Percentiles rank a stretch among this genome's conserved stretches.
These are phyloP conservation scores for Pasiphila rectangulata DNA, from an alignment of 2,888 invertebrate genomes.

Conservation along the genomic window DNA sequence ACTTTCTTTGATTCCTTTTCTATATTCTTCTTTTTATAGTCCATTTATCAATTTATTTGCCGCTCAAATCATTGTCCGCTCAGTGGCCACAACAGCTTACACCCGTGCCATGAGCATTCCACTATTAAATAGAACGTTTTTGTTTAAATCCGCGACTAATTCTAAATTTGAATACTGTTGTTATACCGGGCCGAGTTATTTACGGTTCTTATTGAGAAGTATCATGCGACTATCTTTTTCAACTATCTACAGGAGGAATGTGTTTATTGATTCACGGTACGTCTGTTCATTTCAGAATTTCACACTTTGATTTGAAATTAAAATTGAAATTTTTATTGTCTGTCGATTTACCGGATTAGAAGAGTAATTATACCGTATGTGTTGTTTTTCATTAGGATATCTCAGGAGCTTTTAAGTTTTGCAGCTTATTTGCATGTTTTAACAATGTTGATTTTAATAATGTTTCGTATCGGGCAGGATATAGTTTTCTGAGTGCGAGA, in stretches of 20 bases:
- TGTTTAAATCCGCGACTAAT: constrained; percentile 78
- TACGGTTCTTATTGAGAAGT: constrained; percentile 65
- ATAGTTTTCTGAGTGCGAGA: no score
- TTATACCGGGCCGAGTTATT: constrained; percentile 68
- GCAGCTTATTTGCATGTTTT: no score
- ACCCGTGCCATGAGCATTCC: constrained; percentile 65
- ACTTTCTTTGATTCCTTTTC: no score
- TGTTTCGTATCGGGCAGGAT: no score
- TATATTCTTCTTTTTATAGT: no score
- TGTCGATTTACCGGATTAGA: constrained; percentile 28
- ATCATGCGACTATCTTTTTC: constrained; percentile 57
- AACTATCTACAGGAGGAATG: constrained; percentile 54
- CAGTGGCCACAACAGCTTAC: constrained; percentile 36
- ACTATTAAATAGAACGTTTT: constrained; percentile 78
- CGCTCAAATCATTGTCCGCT: constrained; percentile 16
- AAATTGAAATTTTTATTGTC: constrained; percentile 31
- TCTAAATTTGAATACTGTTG: constrained; percentile 76
- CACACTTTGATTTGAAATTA: constrained; percentile 53
- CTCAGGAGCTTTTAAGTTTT: no score
- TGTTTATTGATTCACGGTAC: constrained; percentile 72
- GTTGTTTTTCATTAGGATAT: no score
- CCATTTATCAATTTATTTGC: no score
- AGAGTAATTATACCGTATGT: constrained; percentile 6
- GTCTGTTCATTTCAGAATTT: constrained; percentile 56
- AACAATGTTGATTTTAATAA: no score